phyloP scores from a whole-genome alignment of 2,113 vertebrate genomes.

The Spilogale gracilis region DNA sequence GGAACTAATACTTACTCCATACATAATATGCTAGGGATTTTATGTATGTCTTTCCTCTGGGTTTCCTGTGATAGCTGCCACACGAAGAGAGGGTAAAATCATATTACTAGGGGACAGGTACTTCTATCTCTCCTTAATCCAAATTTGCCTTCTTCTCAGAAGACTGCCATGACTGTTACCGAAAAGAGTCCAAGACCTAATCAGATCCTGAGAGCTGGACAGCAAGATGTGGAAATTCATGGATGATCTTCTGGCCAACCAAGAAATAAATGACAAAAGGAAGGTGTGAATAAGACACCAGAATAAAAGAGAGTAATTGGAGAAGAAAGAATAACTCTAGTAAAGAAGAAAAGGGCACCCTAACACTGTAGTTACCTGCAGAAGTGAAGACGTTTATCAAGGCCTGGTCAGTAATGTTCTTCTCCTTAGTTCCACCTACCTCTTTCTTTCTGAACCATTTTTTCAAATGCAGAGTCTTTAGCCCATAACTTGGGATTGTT shows the following conservation, averaged over 20 bases:
- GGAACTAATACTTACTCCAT: background rate
- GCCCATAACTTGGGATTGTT: background rate
- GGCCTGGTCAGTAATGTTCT: background rate
- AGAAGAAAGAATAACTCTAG: background rate
- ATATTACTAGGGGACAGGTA: background rate
- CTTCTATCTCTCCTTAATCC: background rate
- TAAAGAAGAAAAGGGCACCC: background rate
- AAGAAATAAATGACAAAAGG: slow-evolving; percentile 33
- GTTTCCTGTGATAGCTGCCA: background rate
- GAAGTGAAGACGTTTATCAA: background rate
- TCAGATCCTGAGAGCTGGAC: background rate
- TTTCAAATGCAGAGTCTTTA: background rate
- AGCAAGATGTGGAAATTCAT: slow-evolving; percentile 5
- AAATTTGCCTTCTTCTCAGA: background rate
- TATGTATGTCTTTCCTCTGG: background rate
- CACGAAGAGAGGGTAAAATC: background rate
- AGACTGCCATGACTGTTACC: background rate
- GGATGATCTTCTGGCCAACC: background rate
- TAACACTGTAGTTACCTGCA: background rate
- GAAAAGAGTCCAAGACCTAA: background rate
- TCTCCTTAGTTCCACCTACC: too few relatives aligned
- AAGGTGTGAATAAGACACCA: background rate
- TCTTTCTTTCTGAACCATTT: background rate
- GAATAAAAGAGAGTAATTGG: background rate
- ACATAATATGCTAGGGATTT: background rate